These are phyloP conservation scores for Dallia pectoralis DNA, from an alignment of 2,797 vertebrate genomes.

Conservation along the genomic window DNA sequence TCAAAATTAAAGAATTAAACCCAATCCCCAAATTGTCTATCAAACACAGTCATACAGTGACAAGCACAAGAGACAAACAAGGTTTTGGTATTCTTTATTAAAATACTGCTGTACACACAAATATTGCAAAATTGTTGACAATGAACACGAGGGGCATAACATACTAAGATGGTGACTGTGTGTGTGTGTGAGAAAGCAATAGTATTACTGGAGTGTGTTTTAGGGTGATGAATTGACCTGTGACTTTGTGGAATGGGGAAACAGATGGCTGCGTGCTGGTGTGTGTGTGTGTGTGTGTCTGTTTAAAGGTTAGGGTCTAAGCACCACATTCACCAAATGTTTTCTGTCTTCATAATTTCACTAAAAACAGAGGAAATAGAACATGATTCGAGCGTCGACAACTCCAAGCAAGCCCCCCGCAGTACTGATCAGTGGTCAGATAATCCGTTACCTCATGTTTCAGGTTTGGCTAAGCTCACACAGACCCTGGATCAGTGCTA, in stretches of 20 bases:
- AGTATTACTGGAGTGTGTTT: conserved; percentile 61
- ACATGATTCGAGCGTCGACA: conserved; percentile 57
- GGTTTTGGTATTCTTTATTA: conserved; percentile 98
- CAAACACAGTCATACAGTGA: background rate
- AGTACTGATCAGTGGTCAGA: too few relatives aligned
- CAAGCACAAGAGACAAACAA: conserved; percentile 14
- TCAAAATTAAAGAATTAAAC: conserved; percentile 1
- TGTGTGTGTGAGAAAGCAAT: conserved; percentile 56
- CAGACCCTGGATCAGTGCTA: too few relatives aligned
- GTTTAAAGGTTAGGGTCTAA: conserved; percentile 53
- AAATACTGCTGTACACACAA: conserved; percentile 99
- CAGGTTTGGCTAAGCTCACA: too few relatives aligned
- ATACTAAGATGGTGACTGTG: conserved; percentile 71
- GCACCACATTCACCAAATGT: conserved; percentile 75
- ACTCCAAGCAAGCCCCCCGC: conserved; percentile 35
- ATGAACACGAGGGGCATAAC: conserved; percentile 85
- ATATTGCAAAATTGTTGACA: conserved; percentile 88
- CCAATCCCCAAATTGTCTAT: background rate
- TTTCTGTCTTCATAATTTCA: conserved; percentile 54
- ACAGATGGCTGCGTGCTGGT: conserved; percentile 25
- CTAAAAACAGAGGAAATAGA: conserved; percentile 62
- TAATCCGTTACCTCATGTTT: too few relatives aligned
- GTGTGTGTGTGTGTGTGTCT: conserved; percentile 19
- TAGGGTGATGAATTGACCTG: conserved; percentile 52
- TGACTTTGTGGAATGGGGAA: conserved; percentile 45